phyloP scores from a whole-genome alignment of 2,888 invertebrate genomes.

The Chrysina gloriosa region DNA sequence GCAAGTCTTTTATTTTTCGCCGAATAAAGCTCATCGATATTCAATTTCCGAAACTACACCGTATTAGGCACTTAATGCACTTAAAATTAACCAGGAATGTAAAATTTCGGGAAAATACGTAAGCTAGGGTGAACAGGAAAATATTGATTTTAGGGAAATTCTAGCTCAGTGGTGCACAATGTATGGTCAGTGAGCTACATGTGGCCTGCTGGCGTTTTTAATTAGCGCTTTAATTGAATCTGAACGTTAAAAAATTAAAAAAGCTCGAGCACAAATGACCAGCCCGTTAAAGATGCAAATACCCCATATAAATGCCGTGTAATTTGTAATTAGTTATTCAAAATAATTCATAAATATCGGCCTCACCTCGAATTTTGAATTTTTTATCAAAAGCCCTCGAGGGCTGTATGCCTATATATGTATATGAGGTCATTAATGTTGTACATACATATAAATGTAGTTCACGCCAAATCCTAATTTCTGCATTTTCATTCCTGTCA shows the following conservation, averaged over 20 bases:
- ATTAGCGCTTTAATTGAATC: conserved; percentile 20
- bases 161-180: conserved; percentile 2
- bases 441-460: neutral
- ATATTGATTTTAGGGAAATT: conserved; percentile 6
- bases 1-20: neutral
- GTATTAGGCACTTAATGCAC: neutral
- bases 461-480: neutral
- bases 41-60: neutral
- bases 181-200: neutral
- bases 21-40: neutral
- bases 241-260: conserved; percentile 5
- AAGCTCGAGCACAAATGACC: neutral
- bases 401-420: neutral
- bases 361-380: neutral
- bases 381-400: conserved; percentile 22
- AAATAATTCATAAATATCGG: conserved; percentile 12
- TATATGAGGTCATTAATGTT: neutral
- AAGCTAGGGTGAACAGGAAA: neutral
- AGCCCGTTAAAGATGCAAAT: neutral
- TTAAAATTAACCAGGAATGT: neutral
- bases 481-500: neutral
- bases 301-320: neutral
- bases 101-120: conserved; percentile 1
- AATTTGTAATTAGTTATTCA: conserved; percentile 5
- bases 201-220: conserved; percentile 3